phyloP scores from a whole-genome alignment of 37 sponge, comb jelly and placozoan species.

The Cladorhizidae sp. region DNA sequence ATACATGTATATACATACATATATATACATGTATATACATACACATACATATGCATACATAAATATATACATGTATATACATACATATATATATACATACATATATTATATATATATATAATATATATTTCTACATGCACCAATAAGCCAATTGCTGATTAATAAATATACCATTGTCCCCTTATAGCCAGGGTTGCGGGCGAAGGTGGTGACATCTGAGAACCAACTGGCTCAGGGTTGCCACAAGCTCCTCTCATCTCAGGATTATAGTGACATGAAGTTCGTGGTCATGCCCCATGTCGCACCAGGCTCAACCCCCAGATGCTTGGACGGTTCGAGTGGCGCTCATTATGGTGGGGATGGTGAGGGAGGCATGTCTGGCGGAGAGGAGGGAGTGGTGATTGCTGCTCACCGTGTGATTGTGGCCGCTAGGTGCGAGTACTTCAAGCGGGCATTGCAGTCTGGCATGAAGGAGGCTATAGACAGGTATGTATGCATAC shows the following conservation, averaged over 20 bases:
- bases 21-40: no score
- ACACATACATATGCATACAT: no score
- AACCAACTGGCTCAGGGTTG: slow-evolving; percentile 44
- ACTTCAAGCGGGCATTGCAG: slow-evolving; percentile 54
- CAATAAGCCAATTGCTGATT: no score
- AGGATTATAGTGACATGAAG: slow-evolving; percentile 50
- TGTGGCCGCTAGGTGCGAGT: slow-evolving; percentile 64
- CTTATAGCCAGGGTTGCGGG: background rate
- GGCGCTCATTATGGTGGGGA: background rate
- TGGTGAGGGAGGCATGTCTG: background rate
- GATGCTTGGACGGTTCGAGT: background rate
- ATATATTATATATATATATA: no score
- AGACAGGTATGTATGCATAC: slow-evolving; percentile 32
- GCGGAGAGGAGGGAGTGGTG: slow-evolving; percentile 27
- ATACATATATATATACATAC: no score
- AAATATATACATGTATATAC: no score
- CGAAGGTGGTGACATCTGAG: background rate
- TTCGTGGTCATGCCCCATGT: slow-evolving; percentile 21
- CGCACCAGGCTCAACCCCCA: background rate
- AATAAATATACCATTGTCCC: no score
- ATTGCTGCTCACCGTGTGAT: slow-evolving; percentile 72
- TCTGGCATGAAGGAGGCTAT: slow-evolving; percentile 75
- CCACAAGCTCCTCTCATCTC: slow-evolving; percentile 26
- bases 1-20: no score
- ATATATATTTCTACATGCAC: no score